Evolutionary conservation across 2,797 vertebrate genomes (phyloP).

Genomic region (Acipenser ruthenus): DNA sequence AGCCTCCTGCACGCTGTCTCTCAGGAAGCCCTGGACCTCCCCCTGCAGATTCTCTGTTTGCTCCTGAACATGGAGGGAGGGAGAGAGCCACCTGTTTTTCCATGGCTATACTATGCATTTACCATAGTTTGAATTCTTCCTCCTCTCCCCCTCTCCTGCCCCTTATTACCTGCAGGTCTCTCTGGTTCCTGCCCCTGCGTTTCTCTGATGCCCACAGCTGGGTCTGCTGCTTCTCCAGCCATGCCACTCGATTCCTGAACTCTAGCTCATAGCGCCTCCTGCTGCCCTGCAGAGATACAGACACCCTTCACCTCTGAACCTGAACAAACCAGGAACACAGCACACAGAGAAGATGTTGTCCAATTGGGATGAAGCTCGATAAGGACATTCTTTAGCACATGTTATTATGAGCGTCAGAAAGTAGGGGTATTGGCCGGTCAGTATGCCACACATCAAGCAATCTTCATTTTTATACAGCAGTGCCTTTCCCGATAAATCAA

Average conservation of each 20-base stretch:
- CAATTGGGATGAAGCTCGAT: neutral
- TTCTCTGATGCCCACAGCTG: conserved; percentile 58
- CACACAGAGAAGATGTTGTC: neutral
- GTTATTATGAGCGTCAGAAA: neutral
- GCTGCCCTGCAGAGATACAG: conserved; percentile 59
- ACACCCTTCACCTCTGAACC: neutral
- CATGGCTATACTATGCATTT: neutral
- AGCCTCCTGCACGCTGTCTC: conserved; percentile 71
- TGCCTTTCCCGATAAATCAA: too few relatives aligned
- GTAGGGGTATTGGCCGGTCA: neutral
- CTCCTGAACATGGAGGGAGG: conserved; percentile 53
- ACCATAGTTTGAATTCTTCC: neutral
- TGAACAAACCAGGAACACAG: neutral
- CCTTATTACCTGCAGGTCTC: conserved; percentile 76
- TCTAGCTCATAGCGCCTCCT: conserved; percentile 76
- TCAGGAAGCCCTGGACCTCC: conserved; percentile 66
- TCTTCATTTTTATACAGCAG: too few relatives aligned
- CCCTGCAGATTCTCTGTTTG: conserved; percentile 55
- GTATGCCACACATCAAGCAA: too few relatives aligned
- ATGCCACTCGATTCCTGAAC: conserved; percentile 60
- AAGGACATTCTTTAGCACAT: neutral
- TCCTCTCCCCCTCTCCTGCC: neutral
- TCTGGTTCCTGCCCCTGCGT: conserved; percentile 54
- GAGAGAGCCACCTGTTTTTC: conserved; percentile 5
- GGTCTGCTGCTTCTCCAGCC: conserved; percentile 62